These are phyloP conservation scores for Paralichthys olivaceus DNA, from an alignment of 2,113 vertebrate species.

Conservation along the genomic window DNA sequence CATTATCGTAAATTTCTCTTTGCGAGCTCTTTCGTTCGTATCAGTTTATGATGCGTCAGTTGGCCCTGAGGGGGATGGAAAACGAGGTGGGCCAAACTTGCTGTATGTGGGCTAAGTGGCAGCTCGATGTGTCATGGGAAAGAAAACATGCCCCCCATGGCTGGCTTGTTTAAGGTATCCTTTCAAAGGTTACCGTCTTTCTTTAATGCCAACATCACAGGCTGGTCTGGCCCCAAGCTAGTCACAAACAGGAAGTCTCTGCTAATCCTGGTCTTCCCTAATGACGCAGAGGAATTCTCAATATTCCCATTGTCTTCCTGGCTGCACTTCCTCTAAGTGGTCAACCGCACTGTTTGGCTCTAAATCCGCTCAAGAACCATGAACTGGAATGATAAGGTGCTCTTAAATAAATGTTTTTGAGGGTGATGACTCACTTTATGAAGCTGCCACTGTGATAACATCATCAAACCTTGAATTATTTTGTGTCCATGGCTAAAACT, in stretches of 20 bases:
- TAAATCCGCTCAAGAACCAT: constrained; percentile 13
- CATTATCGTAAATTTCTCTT: constrained; percentile 70
- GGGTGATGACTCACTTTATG: neutral
- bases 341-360: constrained; percentile 1
- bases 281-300: constrained; percentile 68
- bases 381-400: neutral
- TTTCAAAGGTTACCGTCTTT: constrained; percentile 61
- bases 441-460: neutral
- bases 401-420: neutral
- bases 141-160: constrained; percentile 69
- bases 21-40: constrained; percentile 50
- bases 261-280: constrained; percentile 70
- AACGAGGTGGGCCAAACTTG: constrained; percentile 25
- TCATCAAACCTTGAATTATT: neutral
- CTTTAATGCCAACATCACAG: constrained; percentile 74
- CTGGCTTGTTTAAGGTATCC: constrained; percentile 62
- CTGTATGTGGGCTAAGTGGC: constrained; percentile 64
- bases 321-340: constrained; percentile 42
- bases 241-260: constrained; percentile 75
- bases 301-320: constrained; percentile 69
- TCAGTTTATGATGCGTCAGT: constrained; percentile 73
- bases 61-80: constrained; percentile 2
- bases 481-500: neutral
- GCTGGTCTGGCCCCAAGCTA: constrained; percentile 50
- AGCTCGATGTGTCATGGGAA: constrained; percentile 75